Conservation (phyloP, 2,888 invertebrate genomes). For the Cataglyphis cursor region DNA sequence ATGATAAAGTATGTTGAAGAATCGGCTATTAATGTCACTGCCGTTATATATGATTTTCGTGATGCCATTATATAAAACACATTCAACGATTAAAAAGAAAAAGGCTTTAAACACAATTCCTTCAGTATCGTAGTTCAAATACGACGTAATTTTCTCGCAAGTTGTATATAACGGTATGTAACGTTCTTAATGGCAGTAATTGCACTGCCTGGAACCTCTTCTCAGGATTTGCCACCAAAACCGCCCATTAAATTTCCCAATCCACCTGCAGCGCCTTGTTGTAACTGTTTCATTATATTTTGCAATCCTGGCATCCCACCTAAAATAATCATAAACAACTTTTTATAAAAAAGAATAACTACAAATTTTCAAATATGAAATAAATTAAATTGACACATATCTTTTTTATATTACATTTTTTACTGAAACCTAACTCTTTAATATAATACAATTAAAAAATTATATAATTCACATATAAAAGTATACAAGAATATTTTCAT, state of each 20-base stretch:
- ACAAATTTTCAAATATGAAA: background rate
- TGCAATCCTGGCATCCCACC: conserved; percentile 98
- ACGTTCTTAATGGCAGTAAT: conserved; percentile 33
- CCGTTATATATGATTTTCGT: conserved; percentile 1
- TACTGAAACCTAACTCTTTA: background rate
- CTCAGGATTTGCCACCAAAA: conserved; percentile 88
- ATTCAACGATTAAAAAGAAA: conserved; percentile 21
- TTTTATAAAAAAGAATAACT: background rate
- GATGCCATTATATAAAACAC: conserved; percentile 35
- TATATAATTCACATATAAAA: background rate
- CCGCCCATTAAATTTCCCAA: conserved; percentile 89
- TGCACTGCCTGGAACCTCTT: conserved; percentile 45
- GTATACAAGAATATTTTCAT: background rate
- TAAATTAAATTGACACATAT: conserved; percentile 2
- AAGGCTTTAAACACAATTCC: conserved; percentile 17
- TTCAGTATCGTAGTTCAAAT: conserved; percentile 16
- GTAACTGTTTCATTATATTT: conserved; percentile 98
- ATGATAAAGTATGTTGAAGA: conserved; percentile 5
- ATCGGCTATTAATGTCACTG: conserved; percentile 12
- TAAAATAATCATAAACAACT: conserved; percentile 83
- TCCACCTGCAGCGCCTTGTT: conserved; percentile 89
- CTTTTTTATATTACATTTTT: background rate
- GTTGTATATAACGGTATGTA: conserved; percentile 23
- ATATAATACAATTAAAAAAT: background rate
- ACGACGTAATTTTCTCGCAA: conserved; percentile 25